Base-by-base conservation (phyloP, 1,140 invertebrate species). In the Tetramorium parvispinum region DNA sequence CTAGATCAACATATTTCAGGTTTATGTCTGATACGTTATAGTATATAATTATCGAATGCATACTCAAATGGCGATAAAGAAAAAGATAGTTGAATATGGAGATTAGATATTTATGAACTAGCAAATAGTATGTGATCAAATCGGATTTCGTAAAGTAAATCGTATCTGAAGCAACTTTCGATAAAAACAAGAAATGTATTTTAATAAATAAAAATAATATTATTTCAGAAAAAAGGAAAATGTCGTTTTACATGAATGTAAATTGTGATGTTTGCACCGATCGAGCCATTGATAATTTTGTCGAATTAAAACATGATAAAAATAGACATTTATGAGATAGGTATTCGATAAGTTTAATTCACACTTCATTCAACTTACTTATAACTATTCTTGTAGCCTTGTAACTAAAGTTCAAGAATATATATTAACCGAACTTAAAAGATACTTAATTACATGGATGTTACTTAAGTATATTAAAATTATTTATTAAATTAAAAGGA, bases 61-160 rank as follows among this genome's bases (percentile, higher is more conserved):
- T 21, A 32, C n/a, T 40, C 11, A 51, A 65, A 24, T 49, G 8
- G 11, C 37, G 27, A 66, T 79, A 79, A 65, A 0, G 1, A 78
- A 61, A 32, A 65, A 18, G 11, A 66, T 0, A 40, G 6, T 53
- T 37, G 61, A 68, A 37, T 37, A 21, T 21, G 21, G 18, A 55
- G 8, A 76, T 79, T n/a, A 66, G 4, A 66, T 53, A 79, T 68
- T 61, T 21, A 66, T 66, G 5, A 66, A 4, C 24, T n/a, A 40
- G 13, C 3, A 24, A 27, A 65, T 65, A 32, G 32, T 32, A 78
- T 61, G 8, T 11, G 13, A 63, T 65, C 18, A 46, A 65, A 21
- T 0, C 3, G 18, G 4, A 51, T 51, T 16, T n/a, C 61, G 61
- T 2, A 11, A 13, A 3, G 13, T 4, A 53, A 37, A 32, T 13